Percentiles rank a stretch among this genome's conserved stretches.
phyloP scores from a whole-genome alignment of 2,888 invertebrate species.

The Dyspetes luteomarginatus region DNA sequence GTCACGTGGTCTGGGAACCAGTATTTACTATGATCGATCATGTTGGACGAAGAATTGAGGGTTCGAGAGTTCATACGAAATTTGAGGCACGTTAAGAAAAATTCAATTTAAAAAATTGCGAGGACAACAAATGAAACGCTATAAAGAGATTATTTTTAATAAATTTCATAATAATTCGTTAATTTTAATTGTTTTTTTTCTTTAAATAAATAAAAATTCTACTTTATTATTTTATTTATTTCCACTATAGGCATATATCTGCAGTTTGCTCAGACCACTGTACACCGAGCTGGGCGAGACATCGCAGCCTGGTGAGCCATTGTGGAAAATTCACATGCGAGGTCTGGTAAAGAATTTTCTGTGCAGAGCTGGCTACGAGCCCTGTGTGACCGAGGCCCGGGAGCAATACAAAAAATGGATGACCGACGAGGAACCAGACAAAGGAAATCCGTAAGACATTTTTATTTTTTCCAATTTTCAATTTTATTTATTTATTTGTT shows the following conservation, averaged over 20 bases:
- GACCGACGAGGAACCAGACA: conserved; percentile 89
- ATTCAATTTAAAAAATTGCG: neutral
- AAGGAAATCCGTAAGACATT: conserved; percentile 90
- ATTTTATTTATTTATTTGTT: conserved; percentile 1
- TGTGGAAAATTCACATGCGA: conserved; percentile 88
- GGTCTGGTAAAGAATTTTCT: conserved; percentile 89
- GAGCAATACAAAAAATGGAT: conserved; percentile 90
- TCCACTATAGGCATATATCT: conserved; percentile 87
- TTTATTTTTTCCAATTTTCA: conserved; percentile 68
- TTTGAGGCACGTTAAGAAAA: conserved; percentile 87
- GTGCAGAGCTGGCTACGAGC: conserved; percentile 90
- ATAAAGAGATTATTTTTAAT: conserved; percentile 40
- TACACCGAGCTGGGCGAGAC: conserved; percentile 88
- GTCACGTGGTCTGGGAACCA: conserved; percentile 92
- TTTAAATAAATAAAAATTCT: no score
- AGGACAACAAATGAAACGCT: conserved; percentile 3
- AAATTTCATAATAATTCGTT: no score
- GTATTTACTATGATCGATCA: conserved; percentile 93
- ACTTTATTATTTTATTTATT: neutral
- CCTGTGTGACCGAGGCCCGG: conserved; percentile 91
- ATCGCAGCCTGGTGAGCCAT: conserved; percentile 86
- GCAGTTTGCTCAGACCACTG: conserved; percentile 88
- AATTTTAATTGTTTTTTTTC: no score
- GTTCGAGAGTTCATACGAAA: conserved; percentile 86
- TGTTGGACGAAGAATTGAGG: conserved; percentile 89